Evolutionary conservation across 2,113 vertebrate species (phyloP), one percentile per base, ranked within the genome.

Genomic region (Alligator mississippiensis): DNA sequence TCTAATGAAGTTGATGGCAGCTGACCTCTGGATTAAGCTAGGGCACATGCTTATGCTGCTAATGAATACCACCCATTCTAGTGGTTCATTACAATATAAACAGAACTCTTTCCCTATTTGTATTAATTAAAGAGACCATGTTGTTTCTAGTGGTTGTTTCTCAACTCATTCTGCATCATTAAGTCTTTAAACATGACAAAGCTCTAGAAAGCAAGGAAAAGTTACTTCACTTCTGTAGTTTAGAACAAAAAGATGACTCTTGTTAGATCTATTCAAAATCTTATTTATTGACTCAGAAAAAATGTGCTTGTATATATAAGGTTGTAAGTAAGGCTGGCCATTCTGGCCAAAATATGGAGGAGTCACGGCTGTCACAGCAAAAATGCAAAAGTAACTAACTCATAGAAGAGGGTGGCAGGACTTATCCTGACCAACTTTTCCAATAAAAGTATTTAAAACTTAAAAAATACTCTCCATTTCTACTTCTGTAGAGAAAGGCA

Each of bases 281-380:
- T 89, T 74, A 90, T 77, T 85, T 68, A 92, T 61, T 79, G 74
- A 54, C 30, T 87, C 16, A 11, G 47, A 60, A 93, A 93, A 60
- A 12, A 80, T 0, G 1, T 11, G 77, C 24, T 82, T 72, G 47
- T 72, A 72, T 25, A 24, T 21, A 9, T 62, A 75, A 55, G 25
- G 22, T 14, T 28, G 60, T 75, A 58, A 38, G 54, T 13, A 24
- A 68, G 34, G 61, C 58, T 80, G 28, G 4, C 57, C 3, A 15
- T 30, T 79, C 24, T 72, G 90, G 60, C 21, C 57, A 80, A 19
- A 82, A 24, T 4, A 5, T 63, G 19, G 80, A 85, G 72, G 68
- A 22, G 15, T 68, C 28, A 68, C 18, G 27, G 30, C 28, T 18
- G 34, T 21, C 19, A 38, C 68, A 72, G 66, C 30, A 70, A 80